Base-by-base conservation (phyloP, 1,140 invertebrate species). In the Ostrea denselamellosa region DNA sequence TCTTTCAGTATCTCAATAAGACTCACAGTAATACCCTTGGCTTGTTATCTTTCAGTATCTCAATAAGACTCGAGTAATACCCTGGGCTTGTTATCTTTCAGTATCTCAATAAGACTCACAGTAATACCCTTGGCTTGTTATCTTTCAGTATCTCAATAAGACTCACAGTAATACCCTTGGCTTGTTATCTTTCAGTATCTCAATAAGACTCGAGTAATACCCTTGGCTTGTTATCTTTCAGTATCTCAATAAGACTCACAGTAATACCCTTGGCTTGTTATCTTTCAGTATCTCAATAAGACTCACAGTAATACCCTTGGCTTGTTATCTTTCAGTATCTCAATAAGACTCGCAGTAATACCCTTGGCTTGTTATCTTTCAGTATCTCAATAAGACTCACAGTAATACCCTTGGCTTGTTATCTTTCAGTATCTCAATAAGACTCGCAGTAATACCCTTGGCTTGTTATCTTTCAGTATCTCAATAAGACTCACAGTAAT, bases 121-220 rank as follows among this genome's bases (percentile, higher is more conserved):
- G 34, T 44, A 44, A 44, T 5, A 5, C 34, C 34, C 2, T 44
- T 0, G 2, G 12, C 5, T 22, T 52, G 53, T 54, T 86, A 17
- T 85, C 77, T 91, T 92, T 12, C 91, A 94, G 92, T 99, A 99
- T 93, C 93, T 99, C 1, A 98, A 98, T 0, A 98, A 98, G 94
- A 97, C 97, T 0, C 98, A 99, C 93, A 99, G n/a, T n/a, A n/a
- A n/a, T n/a, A 99, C 95, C 95, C 99, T 0, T 99, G 98, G 98
- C 98, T 5, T n/a, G n/a, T n/a, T n/a, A n/a, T n/a, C n/a, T n/a
- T n/a, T n/a, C n/a, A n/a, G n/a, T n/a, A n/a, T n/a, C n/a, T n/a
- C n/a, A n/a, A n/a, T n/a, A n/a, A n/a, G n/a, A n/a, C n/a, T n/a
- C n/a, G n/a, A 44, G 34, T 44, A 44, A 44, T 44, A 5, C 34